Base-by-base conservation (phyloP, 2,888 invertebrate genomes). In the Metalampra italica region DNA sequence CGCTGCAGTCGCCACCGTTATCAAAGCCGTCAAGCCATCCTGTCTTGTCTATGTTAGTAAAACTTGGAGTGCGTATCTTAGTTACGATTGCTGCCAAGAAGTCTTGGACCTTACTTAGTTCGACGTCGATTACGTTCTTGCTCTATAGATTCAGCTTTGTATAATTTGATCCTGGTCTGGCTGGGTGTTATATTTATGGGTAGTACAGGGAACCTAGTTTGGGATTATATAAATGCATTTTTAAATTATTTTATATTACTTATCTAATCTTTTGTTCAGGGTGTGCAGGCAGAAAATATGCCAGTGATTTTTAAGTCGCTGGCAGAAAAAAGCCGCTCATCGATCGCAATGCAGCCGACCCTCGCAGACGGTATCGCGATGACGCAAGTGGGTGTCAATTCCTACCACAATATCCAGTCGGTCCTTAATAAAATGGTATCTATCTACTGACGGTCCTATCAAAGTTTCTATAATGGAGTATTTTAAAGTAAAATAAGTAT, bases 231-330 rank as follows among this genome's bases (percentile, higher is more conserved):
- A 32, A 32, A 3, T 9, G 32, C 7, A 32, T 32, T 32, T 2
- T 32, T 32, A 32, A 8, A 32, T 3, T 9, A 32, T 11, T 36
- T 9, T 34, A 8, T 36, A 36, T n/a, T n/a, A 8, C 11, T 36
- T n/a, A n/a, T n/a, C 7, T 51, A 96, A 97, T 50, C 15, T 29
- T 47, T 53, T 53, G 53, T 61, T 4, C 66, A 94, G 95, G 98
- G 97, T 4, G 97, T 97, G 0, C 97, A 98, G 79, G 93, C 97
- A 0, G 97, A 97, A 72, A 90, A 92, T 50, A 95, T 96, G 79
- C 92, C 97, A n/a, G 94, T 95, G 64, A 97, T 97, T 78, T 90
- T 92, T 30, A 91, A 91, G 42, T 95, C 97, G 0, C 68, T 96
- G 50, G 91, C 93, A 66, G 90, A 90, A 29, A 93, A 94, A 0